Base-by-base conservation (phyloP, 2,888 invertebrate species). In the Ceriagrion tenellum region DNA sequence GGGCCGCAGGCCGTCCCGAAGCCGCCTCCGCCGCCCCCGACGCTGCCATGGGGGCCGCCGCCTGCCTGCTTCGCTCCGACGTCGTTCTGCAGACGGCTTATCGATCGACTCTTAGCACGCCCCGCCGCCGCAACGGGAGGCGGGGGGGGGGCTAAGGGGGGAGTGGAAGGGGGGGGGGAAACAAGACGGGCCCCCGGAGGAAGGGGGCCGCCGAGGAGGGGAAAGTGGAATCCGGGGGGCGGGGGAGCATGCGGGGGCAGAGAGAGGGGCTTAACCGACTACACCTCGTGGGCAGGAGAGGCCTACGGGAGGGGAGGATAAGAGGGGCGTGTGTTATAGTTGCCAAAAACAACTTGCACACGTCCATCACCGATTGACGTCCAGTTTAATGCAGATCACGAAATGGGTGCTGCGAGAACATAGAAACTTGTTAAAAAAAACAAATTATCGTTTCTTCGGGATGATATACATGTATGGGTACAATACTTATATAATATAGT, bases 61-160 rank as follows among this genome's bases (percentile, higher is more conserved):
- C 59, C n/a, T n/a, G 69, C 69, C 26, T n/a, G n/a, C n/a, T 26
- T 47, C n/a, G 69, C 69, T 69, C 69, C 81, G 81, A 23, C 81
- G 81, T 35, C 81, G 81, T 35, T 81, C 35, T 81, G 81, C 81
- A 81, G 81, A 81, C 81, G 81, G 30, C 81, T 35, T 81, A 81
- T 81, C 81, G 81, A 81, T 81, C 81, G 35, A 23, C 69, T 47
- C 47, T 47, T 47, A 47, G 59, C 59, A 8, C 81, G 30, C 81
- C 35, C 26, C 81, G 30, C 81, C 81, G 59, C 13, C 81, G 35
- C 81, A 35, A 1, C 1, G 30, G 35, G 30, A 10, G 35, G 30
- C 56, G 56, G 56, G 8, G 56, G 56, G 16, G 30, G 74, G 30
- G 74, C 10, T 23, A 26, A 26, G 69, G 69, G 26, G 2, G 69